A percentile compares a stretch with the other conserved stretches of the same genome.
phyloP scores from a whole-genome alignment of 1,140 invertebrate species.

The Lasaia peninsularis region DNA sequence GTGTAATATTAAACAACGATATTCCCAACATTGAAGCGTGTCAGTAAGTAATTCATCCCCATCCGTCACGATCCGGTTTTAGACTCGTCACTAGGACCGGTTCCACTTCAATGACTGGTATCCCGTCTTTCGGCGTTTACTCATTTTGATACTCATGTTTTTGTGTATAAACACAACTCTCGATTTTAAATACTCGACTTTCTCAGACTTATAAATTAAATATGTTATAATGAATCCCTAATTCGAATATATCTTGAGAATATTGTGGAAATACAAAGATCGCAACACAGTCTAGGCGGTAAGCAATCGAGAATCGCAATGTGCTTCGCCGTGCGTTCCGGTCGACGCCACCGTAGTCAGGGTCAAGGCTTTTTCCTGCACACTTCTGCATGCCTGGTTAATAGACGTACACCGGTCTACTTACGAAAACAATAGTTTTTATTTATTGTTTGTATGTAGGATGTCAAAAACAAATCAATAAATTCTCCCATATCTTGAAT shows the following conservation, averaged over 20 bases:
- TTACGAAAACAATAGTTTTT: conserved; percentile 4
- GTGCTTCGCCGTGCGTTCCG: conserved; percentile 66
- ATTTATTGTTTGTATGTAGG: background rate
- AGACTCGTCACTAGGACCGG: conserved; percentile 55
- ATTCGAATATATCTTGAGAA: background rate
- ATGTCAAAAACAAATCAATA: background rate
- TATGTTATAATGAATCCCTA: too few species aligned
- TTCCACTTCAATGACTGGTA: conserved; percentile 71
- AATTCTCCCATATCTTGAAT: too few species aligned
- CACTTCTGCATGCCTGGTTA: conserved; percentile 63
- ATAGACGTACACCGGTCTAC: conserved; percentile 37
- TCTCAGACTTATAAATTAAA: background rate
- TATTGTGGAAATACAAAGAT: conserved; percentile 53
- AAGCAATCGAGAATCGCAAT: conserved; percentile 46
- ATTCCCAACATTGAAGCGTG: conserved; percentile 34
- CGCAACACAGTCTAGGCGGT: conserved; percentile 50
- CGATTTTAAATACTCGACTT: conserved; percentile 40
- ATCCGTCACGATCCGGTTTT: conserved; percentile 61
- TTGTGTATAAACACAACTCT: conserved; percentile 53
- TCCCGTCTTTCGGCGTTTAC: conserved; percentile 49
- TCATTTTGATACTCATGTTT: conserved; percentile 48
- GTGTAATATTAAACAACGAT: conserved; percentile 27
- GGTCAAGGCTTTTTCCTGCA: conserved; percentile 73
- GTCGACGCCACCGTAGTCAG: conserved; percentile 73
- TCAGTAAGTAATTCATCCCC: conserved; percentile 66